Evolutionary conservation across 2,797 vertebrate genomes (phyloP), one percentile per base, ranked within the genome.

Genomic region (Sardinella longiceps): DNA sequence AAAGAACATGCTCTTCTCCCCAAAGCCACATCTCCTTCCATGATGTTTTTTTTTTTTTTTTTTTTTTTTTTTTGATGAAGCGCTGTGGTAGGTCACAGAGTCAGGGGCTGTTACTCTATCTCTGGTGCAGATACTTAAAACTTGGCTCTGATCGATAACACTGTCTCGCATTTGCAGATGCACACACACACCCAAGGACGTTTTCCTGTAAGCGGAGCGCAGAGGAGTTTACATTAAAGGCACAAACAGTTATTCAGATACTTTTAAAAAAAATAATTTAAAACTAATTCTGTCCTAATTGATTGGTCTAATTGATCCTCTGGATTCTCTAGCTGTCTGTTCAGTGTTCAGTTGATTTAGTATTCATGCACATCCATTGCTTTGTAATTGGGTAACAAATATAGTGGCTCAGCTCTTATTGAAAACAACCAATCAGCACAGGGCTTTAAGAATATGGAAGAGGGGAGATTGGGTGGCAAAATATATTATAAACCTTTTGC

Each of bases 141-240:
- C 93, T 94, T 94, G 92, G 93, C 92, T 90, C 43, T 81, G 88
- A 94, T 92, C 91, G 89, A 91, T 88, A 92, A 83, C 90, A 90
- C 91, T 88, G 89, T 93, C 93, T 93, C 90, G 93, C 86, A 53
- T 94, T 94, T 86, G 86, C 87, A 88, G 86, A 89, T 84, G 91
- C 89, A 90, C 51, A 10, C 90, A 91, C 92, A 92, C 80, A 89
- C 93, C 93, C 90, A 90, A 93, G 92, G 94, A 95, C 91, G 93
- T 95, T 94, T 96, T 95, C 93, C 93, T 94, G 91, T 93, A 94
- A 94, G 91, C 83, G 87, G 90, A 91, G 92, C 81, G 80, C 87
- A 90, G 90, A 93, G 90, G 91, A 94, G 91, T 93, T 92, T 93
- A 93, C 90, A 92, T 89, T 92, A 91, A 77, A 70, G 33, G 66